phyloP scores from a whole-genome alignment of 2,797 vertebrate species.

The Chaetodon trifasciatus region DNA sequence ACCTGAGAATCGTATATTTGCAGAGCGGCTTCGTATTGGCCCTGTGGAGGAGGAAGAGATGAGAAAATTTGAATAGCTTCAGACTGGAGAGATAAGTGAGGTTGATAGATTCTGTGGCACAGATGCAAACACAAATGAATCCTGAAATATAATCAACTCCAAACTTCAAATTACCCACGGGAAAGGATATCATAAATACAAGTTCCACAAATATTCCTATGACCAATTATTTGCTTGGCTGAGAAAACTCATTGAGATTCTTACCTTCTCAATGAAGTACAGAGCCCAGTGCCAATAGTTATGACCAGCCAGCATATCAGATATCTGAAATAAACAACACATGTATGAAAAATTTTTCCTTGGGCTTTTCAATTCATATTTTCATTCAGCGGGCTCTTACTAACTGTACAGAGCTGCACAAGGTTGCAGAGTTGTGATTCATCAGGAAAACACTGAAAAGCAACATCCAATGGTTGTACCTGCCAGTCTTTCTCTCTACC shows the following conservation, averaged over 20 bases:
- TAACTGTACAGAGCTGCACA: neutral
- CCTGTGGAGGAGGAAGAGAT: constrained; percentile 81
- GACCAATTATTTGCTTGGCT: constrained; percentile 52
- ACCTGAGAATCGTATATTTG: constrained; percentile 92
- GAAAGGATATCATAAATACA: constrained; percentile 63
- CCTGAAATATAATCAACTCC: constrained; percentile 69
- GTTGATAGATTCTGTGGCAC: constrained; percentile 51
- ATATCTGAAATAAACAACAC: constrained; percentile 80
- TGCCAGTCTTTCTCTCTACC: constrained; percentile 91
- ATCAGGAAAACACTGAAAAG: neutral
- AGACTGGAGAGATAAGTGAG: constrained; percentile 29
- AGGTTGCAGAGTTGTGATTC: neutral
- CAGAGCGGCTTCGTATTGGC: constrained; percentile 92
- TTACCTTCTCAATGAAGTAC: constrained; percentile 94
- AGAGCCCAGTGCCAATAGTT: constrained; percentile 99
- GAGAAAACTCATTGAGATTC: constrained; percentile 64
- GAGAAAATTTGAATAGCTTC: constrained; percentile 41
- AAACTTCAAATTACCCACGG: constrained; percentile 63
- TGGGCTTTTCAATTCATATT: neutral
- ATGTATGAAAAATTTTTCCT: constrained; percentile 18
- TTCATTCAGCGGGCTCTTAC: constrained; percentile 1
- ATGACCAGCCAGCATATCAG: constrained; percentile 92
- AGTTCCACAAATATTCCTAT: constrained; percentile 47
- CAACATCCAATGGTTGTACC: constrained; percentile 76
- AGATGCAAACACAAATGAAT: constrained; percentile 74